Evolutionary conservation across 2,888 invertebrate species (phyloP), one percentile per base, ranked within the genome.

Genomic region (Leucozona laternaria): DNA sequence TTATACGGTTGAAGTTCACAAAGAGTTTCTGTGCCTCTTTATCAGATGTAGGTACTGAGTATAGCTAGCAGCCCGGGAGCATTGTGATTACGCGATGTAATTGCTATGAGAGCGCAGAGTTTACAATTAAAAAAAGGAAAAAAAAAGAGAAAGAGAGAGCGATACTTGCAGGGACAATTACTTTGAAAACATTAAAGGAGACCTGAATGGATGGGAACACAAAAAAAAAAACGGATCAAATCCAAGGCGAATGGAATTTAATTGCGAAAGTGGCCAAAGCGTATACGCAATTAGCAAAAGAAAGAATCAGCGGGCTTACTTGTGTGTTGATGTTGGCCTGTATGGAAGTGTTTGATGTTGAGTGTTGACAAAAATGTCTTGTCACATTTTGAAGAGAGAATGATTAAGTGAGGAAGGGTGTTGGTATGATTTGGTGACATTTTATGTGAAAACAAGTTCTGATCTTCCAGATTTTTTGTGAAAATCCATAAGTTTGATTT

Each of bases 211-310:
- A 60, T 37, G 37, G 15, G 5, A 17, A 11, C 8, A 34, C 2
- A 13, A 55, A 43, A 45, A 68, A 13, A 66, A 50, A 62, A 28
- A 11, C 3, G 6, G 8, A 43, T 70, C 10, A 71, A 73, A 62
- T 66, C 48, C 34, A 77, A 55, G 25, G 31, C 58, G 78, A 78
- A 86, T 78, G 78, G 78, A 75, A 82, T 79, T 71, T 86, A 79
- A 86, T 86, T 86, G 75, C 70, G 71, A 78, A 86, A 86, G 82
- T 86, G 82, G 81, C 82, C 71, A 78, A 81, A 78, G 53, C 79
- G 86, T 57, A 40, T 15, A 82, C 64, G 72, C 68, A 79, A 86
- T 86, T 86, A 82, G 71, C 75, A 71, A 15, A 57, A 45, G 78
- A 66, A 73, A 45, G 78, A 66, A 73, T 68, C 22, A 48, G 28